phyloP scores from a whole-genome alignment of 2,888 invertebrate genomes.

The Emmelina monodactyla region DNA sequence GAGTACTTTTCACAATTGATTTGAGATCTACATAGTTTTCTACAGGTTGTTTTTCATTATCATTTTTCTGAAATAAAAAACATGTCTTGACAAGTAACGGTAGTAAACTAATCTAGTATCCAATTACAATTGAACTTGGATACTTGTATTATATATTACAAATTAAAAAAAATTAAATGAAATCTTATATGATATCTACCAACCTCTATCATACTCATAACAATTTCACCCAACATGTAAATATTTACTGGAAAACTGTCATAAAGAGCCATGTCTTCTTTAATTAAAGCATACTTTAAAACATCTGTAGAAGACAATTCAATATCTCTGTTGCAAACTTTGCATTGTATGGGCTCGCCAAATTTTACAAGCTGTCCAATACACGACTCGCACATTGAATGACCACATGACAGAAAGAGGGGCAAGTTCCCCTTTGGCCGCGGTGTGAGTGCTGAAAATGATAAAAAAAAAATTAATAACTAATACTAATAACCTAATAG shows the following conservation, averaged over 20 bases:
- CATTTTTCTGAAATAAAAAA: constrained; percentile 13
- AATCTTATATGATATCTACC: too few species aligned
- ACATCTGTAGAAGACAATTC: constrained; percentile 23
- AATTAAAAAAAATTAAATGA: too few species aligned
- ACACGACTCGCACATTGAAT: constrained; percentile 73
- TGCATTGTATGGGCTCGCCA: constrained; percentile 52
- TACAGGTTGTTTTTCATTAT: constrained; percentile 7
- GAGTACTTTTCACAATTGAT: constrained; percentile 26
- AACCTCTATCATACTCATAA: constrained; percentile 30
- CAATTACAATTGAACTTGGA: constrained; percentile 1
- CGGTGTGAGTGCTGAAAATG: constrained; percentile 22
- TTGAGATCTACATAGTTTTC: constrained; percentile 32
- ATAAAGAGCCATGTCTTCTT: constrained; percentile 28
- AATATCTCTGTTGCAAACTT: constrained; percentile 45
- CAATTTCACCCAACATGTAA: constrained; percentile 42
- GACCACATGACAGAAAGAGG: constrained; percentile 71
- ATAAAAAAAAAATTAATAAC: not conserved
- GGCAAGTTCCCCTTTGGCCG: constrained; percentile 48
- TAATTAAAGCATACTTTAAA: constrained; percentile 23
- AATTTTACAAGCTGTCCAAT: constrained; percentile 39
- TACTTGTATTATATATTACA: constrained; percentile 4
- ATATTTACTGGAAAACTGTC: constrained; percentile 41
- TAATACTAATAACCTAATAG: not conserved
- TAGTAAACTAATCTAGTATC: not conserved
- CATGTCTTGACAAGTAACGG: not conserved